Base-by-base conservation (phyloP, 1,140 invertebrate genomes). In the Drosophila lowei region DNA sequence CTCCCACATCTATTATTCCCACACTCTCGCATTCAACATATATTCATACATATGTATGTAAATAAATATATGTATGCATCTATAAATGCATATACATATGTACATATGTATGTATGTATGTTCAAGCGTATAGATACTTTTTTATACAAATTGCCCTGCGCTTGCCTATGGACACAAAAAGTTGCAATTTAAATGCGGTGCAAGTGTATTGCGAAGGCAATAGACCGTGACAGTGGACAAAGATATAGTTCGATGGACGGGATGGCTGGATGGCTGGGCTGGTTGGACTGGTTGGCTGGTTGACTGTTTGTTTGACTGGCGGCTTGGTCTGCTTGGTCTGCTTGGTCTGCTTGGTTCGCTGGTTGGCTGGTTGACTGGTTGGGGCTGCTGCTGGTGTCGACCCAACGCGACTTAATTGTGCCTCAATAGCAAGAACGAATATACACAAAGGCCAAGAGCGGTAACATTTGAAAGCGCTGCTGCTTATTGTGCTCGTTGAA, bases 171-270 rank as follows among this genome's bases (percentile, higher is more conserved):
- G 28, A 53, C 34, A 38, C 11, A 38, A 38, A 38, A 38, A 38
- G 34, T 30, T 38, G 59, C 47, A 72, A 65, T 73, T 70, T 72
- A 60, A 70, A 72, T 61, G 48, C 60, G 64, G 68, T 77, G 67
- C 60, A 62, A 80, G 64, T 72, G 42, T 65, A 86, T 68, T 86
- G 44, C 63, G 43, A 42, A 60, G 68, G 73, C 80, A 86, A 86
- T 86, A 77, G 81, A 85, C 80, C 81, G 61, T 85, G 81, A 86
- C 80, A 72, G 58, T 71, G 58, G 71, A 73, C 54, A 80, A 80
- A 85, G 72, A 77, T 68, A 72, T 60, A 63, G 64, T 67, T 76
- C 72, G 77, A 63, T 85, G 64, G 58, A 58, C 71, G 74, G 64
- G 54, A 56, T 38, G 73, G 30, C 53, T 56, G 60, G 47, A n/a